A percentile compares a stretch with the other conserved stretches of the same genome.
phyloP scores from a whole-genome alignment of 2,113 vertebrate species.

The Muscicapa adusta region DNA sequence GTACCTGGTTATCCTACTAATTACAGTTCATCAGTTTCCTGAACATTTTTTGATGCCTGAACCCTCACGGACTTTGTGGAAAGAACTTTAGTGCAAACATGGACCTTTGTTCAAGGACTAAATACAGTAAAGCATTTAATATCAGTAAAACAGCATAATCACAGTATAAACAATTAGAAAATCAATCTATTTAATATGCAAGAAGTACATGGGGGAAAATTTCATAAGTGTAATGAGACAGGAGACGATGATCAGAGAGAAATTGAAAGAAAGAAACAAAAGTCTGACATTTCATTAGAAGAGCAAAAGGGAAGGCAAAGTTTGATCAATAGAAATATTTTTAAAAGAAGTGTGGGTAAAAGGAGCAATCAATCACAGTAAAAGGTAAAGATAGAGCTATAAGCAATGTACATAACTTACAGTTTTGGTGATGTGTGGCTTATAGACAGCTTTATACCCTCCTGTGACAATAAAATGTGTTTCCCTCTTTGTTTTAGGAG shows the following conservation, averaged over 20 bases:
- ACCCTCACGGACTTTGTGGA: not conserved
- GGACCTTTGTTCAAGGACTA: not conserved
- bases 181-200: not conserved
- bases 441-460: slow-evolving; percentile 10
- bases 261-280: not conserved
- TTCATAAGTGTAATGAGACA: not conserved
- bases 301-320: not conserved
- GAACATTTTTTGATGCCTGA: not conserved
- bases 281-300: not conserved
- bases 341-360: not conserved
- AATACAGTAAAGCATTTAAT: not conserved
- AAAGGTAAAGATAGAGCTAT: not conserved
- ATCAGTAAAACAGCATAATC: not conserved
- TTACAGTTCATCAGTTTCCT: not conserved
- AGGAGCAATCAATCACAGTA: not conserved
- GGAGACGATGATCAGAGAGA: not conserved
- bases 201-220: fast-evolving
- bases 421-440: not conserved
- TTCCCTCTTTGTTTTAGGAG: not conserved
- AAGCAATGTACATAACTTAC: not conserved
- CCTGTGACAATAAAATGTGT: not conserved
- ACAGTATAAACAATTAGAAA: not conserved
- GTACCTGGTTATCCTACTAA: not conserved
- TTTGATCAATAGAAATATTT: not conserved
- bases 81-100: not conserved